Base-by-base conservation (phyloP, 2,888 invertebrate genomes). In the Drosophila stalkeri region DNA sequence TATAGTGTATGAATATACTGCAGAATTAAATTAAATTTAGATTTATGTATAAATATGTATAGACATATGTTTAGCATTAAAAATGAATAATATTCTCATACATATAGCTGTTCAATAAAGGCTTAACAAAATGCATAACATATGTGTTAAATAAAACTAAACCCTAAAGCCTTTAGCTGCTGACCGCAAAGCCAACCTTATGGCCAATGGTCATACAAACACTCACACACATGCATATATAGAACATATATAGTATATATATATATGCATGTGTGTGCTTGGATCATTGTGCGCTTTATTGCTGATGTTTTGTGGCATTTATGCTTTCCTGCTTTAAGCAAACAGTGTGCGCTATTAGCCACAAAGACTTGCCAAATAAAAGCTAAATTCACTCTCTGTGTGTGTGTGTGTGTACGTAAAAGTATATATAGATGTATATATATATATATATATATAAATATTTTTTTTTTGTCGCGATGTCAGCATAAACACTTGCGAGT, bases 401-500 rank as follows among this genome's bases (percentile, higher is more conserved):
- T 65, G 37, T 52, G 12, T 59, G 9, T 49, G 2, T 16, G n/a
- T n/a, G 6, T 16, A 6, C 16, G 39, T 41, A 41, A 41, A n/a
- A 41, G 43, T 62, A 27, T 51, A 49, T 62, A 41, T 43, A 14
- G 35, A 31, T 23, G n/a, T 27, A 49, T 52, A 37, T 47, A 11
- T 20, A 23, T 23, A 20, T 33, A 35, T 49, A 60, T 64, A 46
- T 60, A 27, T 6, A 6, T 27, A 27, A n/a, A n/a, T n/a, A n/a
- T n/a, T 3, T 62, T 57, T 72, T 82, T 81, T 70, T 77, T 89
- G 85, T 77, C 82, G 86, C 85, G 71, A 78, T 85, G 86, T 87
- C 89, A 87, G 88, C 87, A 85, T 80, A 85, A 82, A 81, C 84
- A 82, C 82, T 85, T 87, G 82, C 54, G 67, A 75, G 79, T 86